Conservation (phyloP, 37 sponge, comb jelly and placozoan species). For the Halichondria panicea region DNA sequence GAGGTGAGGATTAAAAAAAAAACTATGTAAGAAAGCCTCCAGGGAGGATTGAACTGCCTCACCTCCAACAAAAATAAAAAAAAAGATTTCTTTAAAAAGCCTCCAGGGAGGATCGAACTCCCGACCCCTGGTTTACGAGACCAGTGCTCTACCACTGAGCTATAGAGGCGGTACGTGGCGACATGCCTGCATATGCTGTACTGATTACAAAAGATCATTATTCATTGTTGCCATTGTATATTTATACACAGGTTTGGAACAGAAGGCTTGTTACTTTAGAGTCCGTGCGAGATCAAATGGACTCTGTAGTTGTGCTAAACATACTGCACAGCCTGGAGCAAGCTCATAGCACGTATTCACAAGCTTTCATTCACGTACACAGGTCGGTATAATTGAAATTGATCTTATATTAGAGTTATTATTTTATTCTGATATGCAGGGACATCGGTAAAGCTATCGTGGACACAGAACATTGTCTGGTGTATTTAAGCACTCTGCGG, state of each 20-base stretch:
- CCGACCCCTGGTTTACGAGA: slow-evolving; percentile 92
- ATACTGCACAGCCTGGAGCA: slow-evolving; percentile 71
- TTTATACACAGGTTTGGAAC: slow-evolving; percentile 67
- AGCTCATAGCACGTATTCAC: slow-evolving; percentile 71
- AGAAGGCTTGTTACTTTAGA: slow-evolving; percentile 41
- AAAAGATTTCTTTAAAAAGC: slow-evolving; percentile 41
- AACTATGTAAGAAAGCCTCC: background rate
- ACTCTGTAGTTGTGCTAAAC: slow-evolving; percentile 56
- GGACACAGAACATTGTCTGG: slow-evolving; percentile 60
- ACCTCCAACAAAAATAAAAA: background rate
- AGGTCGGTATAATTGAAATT: background rate
- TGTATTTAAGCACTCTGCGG: slow-evolving; percentile 66
- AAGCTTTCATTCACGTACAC: slow-evolving; percentile 67
- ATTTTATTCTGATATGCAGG: background rate
- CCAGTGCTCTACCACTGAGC: slow-evolving; percentile 93
- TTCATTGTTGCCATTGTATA: background rate
- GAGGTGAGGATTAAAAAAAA: slow-evolving; percentile 44
- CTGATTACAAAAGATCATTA: background rate
- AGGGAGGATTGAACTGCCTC: background rate
- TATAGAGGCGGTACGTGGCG: slow-evolving; percentile 57
- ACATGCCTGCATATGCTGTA: background rate
- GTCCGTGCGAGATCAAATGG: slow-evolving; percentile 69
- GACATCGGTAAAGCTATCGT: slow-evolving; percentile 68
- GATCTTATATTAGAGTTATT: background rate
- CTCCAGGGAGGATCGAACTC: slow-evolving; percentile 88